A percentile compares a stretch with the other conserved stretches of the same genome.
These are phyloP conservation scores for Aricia agestis DNA, from an alignment of 1,140 invertebrate genomes.

Conservation along the genomic window DNA sequence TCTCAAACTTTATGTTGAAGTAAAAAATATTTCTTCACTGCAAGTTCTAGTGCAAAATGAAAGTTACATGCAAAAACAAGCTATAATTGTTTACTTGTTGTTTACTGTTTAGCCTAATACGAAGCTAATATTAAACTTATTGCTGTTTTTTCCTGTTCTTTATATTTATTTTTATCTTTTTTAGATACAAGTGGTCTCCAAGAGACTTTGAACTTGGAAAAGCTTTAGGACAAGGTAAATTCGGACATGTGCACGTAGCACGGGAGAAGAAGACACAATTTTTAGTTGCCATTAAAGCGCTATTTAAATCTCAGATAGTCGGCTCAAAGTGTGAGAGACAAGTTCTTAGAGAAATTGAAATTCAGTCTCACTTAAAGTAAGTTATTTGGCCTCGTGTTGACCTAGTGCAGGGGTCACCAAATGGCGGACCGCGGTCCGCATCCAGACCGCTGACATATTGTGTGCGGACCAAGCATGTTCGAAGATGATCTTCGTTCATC, in stretches of 20 bases:
- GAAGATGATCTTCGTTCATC: too few species aligned
- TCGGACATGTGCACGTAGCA: conserved; percentile 94
- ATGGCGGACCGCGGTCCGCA: too few species aligned
- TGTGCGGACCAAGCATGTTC: too few species aligned
- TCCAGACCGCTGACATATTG: too few species aligned
- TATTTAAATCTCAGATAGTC: conserved; percentile 91
- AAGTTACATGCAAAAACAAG: too few species aligned
- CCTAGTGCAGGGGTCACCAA: too few species aligned
- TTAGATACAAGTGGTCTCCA: conserved; percentile 84
- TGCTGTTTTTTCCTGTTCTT: not conserved
- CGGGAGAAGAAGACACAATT: conserved; percentile 89
- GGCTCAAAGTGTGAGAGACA: conserved; percentile 88
- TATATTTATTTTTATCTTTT: conserved; percentile 26
- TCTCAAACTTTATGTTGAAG: not conserved
- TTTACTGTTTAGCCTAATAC: too few species aligned
- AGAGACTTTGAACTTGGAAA: conserved; percentile 91
- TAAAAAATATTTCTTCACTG: too few species aligned
- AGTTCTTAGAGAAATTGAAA: conserved; percentile 95
- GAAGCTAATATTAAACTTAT: too few species aligned
- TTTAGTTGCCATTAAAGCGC: conserved; percentile 93
- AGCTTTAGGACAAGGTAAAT: conserved; percentile 91
- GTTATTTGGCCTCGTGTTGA: too few species aligned
- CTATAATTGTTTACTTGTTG: too few species aligned
- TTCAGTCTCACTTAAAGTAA: conserved; percentile 89
- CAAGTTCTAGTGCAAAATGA: too few species aligned